phyloP scores from a whole-genome alignment of 2,113 vertebrate genomes.

The Salvator merianae region DNA sequence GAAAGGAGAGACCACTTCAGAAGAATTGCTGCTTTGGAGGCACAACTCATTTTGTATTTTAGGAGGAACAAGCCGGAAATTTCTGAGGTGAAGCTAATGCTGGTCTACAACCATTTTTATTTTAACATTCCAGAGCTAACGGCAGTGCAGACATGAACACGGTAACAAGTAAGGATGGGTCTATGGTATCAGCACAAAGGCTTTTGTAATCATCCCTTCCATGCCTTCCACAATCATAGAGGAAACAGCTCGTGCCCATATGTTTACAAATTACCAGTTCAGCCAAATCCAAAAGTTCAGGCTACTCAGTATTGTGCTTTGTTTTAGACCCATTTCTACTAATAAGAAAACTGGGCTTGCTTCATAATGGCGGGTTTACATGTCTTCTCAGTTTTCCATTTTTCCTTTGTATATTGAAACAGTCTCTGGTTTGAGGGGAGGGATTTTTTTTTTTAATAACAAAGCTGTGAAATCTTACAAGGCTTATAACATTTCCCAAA shows the following conservation, averaged over 20 bases:
- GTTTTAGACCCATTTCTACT: conserved; percentile 44
- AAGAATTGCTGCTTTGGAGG: neutral
- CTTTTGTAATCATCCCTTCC: neutral
- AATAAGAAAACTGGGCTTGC: conserved; percentile 35
- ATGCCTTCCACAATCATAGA: neutral
- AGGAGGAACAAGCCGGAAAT: neutral
- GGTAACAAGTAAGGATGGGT: neutral
- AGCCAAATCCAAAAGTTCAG: conserved; percentile 1
- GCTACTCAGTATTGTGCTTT: conserved; percentile 13
- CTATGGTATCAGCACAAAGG: neutral
- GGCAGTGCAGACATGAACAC: neutral
- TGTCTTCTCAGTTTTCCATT: conserved; percentile 40
- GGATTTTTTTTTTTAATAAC: conserved; percentile 36
- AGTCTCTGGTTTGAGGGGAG: conserved; percentile 33
- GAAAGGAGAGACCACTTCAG: conserved; percentile 15
- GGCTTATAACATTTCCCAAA: conserved; percentile 40
- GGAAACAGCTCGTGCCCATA: neutral
- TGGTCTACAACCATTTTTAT: neutral
- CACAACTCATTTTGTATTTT: neutral
- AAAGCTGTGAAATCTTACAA: conserved; percentile 41
- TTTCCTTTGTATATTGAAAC: conserved; percentile 42
- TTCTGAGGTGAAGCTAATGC: neutral
- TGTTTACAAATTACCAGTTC: conserved; percentile 7
- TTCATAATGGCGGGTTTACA: conserved; percentile 49
- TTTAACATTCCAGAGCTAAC: neutral